Base-by-base conservation (phyloP, 2,888 invertebrate genomes). In the Adineta ricciae region DNA sequence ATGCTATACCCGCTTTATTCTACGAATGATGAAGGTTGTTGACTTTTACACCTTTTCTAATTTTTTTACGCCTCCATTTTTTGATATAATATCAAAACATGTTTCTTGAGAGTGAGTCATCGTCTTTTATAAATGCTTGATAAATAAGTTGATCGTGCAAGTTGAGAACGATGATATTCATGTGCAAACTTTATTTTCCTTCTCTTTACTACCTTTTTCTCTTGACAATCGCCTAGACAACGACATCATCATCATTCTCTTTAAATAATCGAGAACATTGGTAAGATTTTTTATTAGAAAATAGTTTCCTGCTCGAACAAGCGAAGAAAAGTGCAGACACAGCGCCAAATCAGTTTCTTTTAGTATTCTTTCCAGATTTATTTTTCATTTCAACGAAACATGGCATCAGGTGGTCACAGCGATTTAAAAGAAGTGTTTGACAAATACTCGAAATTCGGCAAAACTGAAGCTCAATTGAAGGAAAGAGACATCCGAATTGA, bases 371-470 rank as follows among this genome's bases (percentile, higher is more conserved):
- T 50, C 32, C 27, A 64, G 27, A 64, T 32, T 64, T 2, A 32
- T 27, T 64, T 8, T 16, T 64, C n/a, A 41, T 78, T 78, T 19
- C 1, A 24, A 24, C 21, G 21, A 46, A 83, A 32, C 32, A 83
- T 83, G 83, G 52, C 83, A 41, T 41, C 78, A 78, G 78, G 78
- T 78, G 78, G 78, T 2, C 36, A 19, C 8, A 8, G 41, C n/a
- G 27, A 50, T 41, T 46, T 38, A 52, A 36, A 83, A 36, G 36
- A 21, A 9, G 56, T 54, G 14, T 86, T 86, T 14, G 84, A 86
- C 36, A 83, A 84, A 82, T 86, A 86, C 72, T 84, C 84, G n/a
- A 86, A 50, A 52, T 86, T 86, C 52, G 86, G 86, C 16, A 86
- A 86, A 50, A 86, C 84, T 38, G 86, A 84, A 73, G 36, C 84